phyloP scores from a whole-genome alignment of 2,113 vertebrate species.

The Lates calcarifer region DNA sequence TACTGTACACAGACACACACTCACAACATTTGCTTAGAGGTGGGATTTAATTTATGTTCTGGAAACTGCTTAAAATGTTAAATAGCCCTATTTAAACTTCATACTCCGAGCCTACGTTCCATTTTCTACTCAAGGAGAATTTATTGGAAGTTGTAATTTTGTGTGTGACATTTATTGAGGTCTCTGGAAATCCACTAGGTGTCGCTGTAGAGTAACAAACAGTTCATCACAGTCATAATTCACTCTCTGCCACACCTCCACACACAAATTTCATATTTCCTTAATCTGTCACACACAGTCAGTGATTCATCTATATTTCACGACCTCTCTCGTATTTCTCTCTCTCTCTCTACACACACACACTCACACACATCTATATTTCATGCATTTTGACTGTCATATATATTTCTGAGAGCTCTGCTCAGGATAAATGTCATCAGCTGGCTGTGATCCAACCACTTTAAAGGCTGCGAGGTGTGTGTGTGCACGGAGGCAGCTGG shows the following conservation, averaged over 20 bases:
- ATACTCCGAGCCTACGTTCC: not conserved
- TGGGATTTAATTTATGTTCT: slow-evolving; percentile 11
- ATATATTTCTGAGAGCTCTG: slow-evolving; percentile 16
- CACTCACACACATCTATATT: slow-evolving; percentile 22
- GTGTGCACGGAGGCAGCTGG: not conserved
- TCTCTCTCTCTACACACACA: not conserved
- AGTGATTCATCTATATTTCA: slow-evolving; percentile 58
- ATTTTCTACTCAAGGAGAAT: slow-evolving; percentile 4
- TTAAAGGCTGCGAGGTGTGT: slow-evolving; percentile 17
- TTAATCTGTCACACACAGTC: slow-evolving; percentile 39
- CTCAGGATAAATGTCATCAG: slow-evolving; percentile 51
- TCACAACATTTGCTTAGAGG: not conserved
- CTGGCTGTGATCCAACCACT: slow-evolving; percentile 39
- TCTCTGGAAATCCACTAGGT: slow-evolving; percentile 34
- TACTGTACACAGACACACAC: not conserved
- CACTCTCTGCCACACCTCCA: not conserved
- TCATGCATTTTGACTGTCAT: slow-evolving; percentile 25
- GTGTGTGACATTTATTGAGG: slow-evolving; percentile 12
- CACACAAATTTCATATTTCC: slow-evolving; percentile 29
- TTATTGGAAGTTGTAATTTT: not conserved
- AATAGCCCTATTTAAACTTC: slow-evolving; percentile 3
- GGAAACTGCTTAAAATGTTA: not conserved
- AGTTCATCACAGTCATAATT: not conserved
- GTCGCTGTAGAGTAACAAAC: slow-evolving; percentile 27
- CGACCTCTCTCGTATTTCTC: slow-evolving; percentile 9